phyloP scores from a whole-genome alignment of 2,888 invertebrate genomes.

The Calliopum simillimum region DNA sequence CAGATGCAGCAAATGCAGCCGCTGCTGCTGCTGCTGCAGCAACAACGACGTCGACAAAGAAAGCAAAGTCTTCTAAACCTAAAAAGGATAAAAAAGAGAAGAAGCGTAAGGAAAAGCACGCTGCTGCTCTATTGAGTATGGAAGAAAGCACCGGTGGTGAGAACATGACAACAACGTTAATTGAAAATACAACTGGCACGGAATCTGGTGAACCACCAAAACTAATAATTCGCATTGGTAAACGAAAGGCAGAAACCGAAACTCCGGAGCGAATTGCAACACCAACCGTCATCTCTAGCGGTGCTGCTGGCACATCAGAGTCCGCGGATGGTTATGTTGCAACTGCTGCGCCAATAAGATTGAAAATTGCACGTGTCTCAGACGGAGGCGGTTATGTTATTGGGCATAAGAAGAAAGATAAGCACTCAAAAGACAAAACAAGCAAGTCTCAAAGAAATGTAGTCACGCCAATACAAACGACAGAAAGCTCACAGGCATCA shows the following conservation, averaged over 20 bases:
- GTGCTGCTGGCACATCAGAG: constrained; percentile 16
- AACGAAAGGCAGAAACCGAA: constrained; percentile 63
- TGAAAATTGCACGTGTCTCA: constrained; percentile 85
- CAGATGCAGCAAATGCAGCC: constrained; percentile 33
- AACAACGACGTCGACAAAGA: constrained; percentile 45
- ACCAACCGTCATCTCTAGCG: constrained; percentile 58
- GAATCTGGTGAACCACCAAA: constrained; percentile 74
- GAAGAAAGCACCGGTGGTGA: constrained; percentile 54
- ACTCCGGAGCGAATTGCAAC: constrained; percentile 38
- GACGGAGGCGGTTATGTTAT: constrained; percentile 75
- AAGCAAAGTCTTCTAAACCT: constrained; percentile 61
- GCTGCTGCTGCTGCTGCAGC: constrained; percentile 36
- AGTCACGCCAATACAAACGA: constrained; percentile 17
- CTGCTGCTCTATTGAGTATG: constrained; percentile 67
- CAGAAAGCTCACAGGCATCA: constrained; percentile 7
- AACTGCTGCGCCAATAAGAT: constrained; percentile 79
- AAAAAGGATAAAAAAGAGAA: constrained; percentile 71
- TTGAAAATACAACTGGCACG: constrained; percentile 67
- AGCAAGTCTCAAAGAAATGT: not conserved
- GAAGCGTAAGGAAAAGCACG: constrained; percentile 65
- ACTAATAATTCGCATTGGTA: constrained; percentile 78
- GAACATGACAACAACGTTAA: constrained; percentile 63
- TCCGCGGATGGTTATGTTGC: constrained; percentile 2
- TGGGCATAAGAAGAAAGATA: constrained; percentile 52
- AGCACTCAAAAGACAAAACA: constrained; percentile 31